A percentile compares a stretch with the other conserved stretches of the same genome.
These are phyloP conservation scores for Dinocampus coccinellae DNA, from an alignment of 2,888 invertebrate genomes.

Conservation along the genomic window DNA sequence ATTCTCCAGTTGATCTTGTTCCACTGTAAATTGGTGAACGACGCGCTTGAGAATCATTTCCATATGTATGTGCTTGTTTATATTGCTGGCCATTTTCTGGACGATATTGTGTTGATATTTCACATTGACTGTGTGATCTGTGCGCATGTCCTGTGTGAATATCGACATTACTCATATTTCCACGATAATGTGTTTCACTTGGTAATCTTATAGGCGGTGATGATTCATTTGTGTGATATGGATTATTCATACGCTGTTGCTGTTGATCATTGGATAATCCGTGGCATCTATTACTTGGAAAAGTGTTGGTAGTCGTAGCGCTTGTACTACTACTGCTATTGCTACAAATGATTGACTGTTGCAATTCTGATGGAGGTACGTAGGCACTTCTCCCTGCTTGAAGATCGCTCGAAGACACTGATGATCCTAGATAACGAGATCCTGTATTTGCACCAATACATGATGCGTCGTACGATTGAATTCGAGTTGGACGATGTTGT, in stretches of 20 bases:
- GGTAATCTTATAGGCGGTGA: slow-evolving; percentile 57
- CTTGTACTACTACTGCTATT: slow-evolving; percentile 52
- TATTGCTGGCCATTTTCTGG: slow-evolving; percentile 55
- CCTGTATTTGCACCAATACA: slow-evolving; percentile 46
- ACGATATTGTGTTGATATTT: slow-evolving; percentile 51
- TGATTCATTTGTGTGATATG: slow-evolving; percentile 58
- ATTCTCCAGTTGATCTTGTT: slow-evolving; percentile 45
- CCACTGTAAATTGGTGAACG: slow-evolving; percentile 59
- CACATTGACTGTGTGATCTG: slow-evolving; percentile 52
- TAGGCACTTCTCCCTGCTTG: slow-evolving; percentile 61
- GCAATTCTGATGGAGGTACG: slow-evolving; percentile 66
- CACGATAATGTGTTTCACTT: slow-evolving; percentile 60
- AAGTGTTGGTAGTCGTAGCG: slow-evolving; percentile 17
- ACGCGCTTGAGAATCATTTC: slow-evolving; percentile 55
- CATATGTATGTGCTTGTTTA: slow-evolving; percentile 54
- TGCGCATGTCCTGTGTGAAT: slow-evolving; percentile 51
- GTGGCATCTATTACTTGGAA: background rate
- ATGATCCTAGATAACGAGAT: slow-evolving; percentile 54
- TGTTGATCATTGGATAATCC: slow-evolving; percentile 31
- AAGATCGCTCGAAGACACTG: slow-evolving; percentile 54
- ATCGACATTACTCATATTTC: slow-evolving; percentile 46
- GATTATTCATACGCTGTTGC: slow-evolving; percentile 56
- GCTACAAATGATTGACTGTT: slow-evolving; percentile 50
- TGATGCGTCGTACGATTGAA: slow-evolving; percentile 62
- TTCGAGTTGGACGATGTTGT: slow-evolving; percentile 51